Percentiles rank a stretch among this genome's conserved stretches.
phyloP scores from a whole-genome alignment of 2,797 vertebrate species.

The Schizopygopsis malacanthus region DNA sequence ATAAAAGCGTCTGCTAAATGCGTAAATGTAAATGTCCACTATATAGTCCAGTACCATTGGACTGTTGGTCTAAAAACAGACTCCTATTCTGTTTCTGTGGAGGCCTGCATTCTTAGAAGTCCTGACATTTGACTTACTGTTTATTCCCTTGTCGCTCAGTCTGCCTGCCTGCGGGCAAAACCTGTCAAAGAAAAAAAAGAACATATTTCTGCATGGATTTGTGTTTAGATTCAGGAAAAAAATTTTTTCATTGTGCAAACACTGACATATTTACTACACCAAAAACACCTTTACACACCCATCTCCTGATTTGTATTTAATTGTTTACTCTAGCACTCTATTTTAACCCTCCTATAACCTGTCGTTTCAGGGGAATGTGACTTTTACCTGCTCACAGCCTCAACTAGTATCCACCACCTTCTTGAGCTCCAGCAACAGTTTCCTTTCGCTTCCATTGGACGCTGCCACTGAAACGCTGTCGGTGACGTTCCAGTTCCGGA shows the following conservation, averaged over 20 bases:
- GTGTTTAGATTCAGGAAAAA: neutral
- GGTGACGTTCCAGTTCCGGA: slow-evolving; percentile 86
- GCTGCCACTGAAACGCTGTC: slow-evolving; percentile 77
- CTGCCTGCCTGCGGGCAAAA: neutral
- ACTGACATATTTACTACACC: slow-evolving; percentile 23
- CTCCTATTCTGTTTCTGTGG: slow-evolving; percentile 14
- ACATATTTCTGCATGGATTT: slow-evolving; percentile 32
- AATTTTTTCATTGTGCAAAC: slow-evolving; percentile 10
- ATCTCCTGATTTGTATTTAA: neutral
- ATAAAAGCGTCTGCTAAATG: no score
- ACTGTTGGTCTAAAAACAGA: slow-evolving; percentile 18
- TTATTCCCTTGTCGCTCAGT: slow-evolving; percentile 1
- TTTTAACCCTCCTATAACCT: slow-evolving; percentile 1
- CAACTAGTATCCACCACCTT: slow-evolving; percentile 83
- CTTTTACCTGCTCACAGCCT: slow-evolving; percentile 84
- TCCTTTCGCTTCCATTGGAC: slow-evolving; percentile 77
- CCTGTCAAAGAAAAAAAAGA: slow-evolving; percentile 34
- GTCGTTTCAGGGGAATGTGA: slow-evolving; percentile 84
- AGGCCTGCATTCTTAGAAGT: slow-evolving; percentile 30
- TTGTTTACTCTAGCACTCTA: neutral
- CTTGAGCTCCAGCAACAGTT: slow-evolving; percentile 77
- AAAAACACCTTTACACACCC: neutral
- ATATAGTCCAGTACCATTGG: slow-evolving; percentile 9
- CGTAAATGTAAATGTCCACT: neutral
- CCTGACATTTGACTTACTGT: slow-evolving; percentile 39